Evolutionary conservation across 2,797 vertebrate species (phyloP), one percentile per base, ranked within the genome.

Genomic region (Columba guinea): DNA sequence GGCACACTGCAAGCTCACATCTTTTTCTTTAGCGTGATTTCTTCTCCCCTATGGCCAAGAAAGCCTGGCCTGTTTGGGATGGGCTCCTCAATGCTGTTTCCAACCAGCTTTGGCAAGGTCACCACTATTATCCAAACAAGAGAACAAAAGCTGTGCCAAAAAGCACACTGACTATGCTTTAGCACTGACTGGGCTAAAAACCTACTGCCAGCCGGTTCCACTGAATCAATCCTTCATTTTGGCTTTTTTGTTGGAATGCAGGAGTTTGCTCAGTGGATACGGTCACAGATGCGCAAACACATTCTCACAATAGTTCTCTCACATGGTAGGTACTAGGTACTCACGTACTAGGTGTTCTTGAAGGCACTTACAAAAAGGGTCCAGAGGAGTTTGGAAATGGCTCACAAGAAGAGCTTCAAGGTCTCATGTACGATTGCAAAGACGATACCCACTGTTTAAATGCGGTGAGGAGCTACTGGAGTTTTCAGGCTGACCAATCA

Each of bases 11-110:
- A 20, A 75, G 46, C 37, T n/a, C 63, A 5, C 4, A 27, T 17
- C 23, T 26, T 63, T 46, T 19, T 24, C 46, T 55, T 53, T 10
- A 46, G 52, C 28, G 5, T 1, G 0, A n/a, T 22, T 76, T 48
- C 58, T 64, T 49, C 30, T 67, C 10, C 20, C 5, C 13, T 39
- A 6, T 11, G 1, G 1, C n/a, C 22, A 17, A 1, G 1, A 62
- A 65, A 62, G 22, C 41, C 39, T 46, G 35, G 24, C 8, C 23
- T 27, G 37, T 35, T 34, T 32, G 68, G 28, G 19, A 67, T 51
- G 22, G n/a, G n/a, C 6, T 60, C 52, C 69, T 65, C 19, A 73
- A 28, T 49, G 32, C 60, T 7, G 16, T 51, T 63, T 65, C 41
- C 41, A 67, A 8, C 3, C 16, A 32, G 18, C 21, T 4, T 27